Evolutionary conservation across 2,113 vertebrate genomes (phyloP).

Genomic region (Macaca fascicularis): T2T-MFA8v1.1 NC_088380.1:150446001-150446500

Average conservation of each 20-base stretch:
- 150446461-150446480: neutral
- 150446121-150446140: neutral
- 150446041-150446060: neutral
- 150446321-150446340: neutral
- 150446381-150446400: neutral
- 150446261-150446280: neutral
- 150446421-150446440: neutral
- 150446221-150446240: neutral
- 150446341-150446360: neutral
- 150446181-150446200: neutral
- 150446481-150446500: neutral
- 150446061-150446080: neutral
- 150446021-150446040: neutral
- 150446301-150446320: neutral
- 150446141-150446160: neutral
- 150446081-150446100: neutral
- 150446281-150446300: neutral
- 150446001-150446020: neutral
- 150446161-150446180: neutral
- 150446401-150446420: neutral
- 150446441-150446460: neutral
- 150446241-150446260: neutral
- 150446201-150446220: neutral
- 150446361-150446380: neutral
- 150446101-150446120: neutral